These are phyloP conservation scores for Thaleichthys pacificus DNA, from an alignment of 2,797 vertebrate species.

Conservation along the genomic window DNA sequence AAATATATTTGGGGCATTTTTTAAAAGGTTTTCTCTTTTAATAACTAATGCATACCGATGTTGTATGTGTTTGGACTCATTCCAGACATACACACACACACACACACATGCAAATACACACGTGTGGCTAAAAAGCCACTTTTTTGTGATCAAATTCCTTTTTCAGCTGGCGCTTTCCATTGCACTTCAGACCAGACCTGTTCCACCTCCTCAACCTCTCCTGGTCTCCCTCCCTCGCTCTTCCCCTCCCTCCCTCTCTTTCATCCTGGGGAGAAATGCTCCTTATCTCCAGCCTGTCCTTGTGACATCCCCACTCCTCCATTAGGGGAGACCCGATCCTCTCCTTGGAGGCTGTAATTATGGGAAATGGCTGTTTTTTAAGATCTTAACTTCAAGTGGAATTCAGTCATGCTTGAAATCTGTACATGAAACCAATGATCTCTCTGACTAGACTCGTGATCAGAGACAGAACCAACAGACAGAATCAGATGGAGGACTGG, in stretches of 20 bases:
- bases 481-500: background rate
- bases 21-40: no score
- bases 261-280: conserved; percentile 34
- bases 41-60: no score
- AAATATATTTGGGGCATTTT: no score
- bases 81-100: no score
- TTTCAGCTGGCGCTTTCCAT: no score
- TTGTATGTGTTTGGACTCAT: no score
- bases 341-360: conserved; percentile 50
- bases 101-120: no score
- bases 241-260: conserved; percentile 14
- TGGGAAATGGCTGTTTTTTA: conserved; percentile 42
- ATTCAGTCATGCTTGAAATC: conserved; percentile 50
- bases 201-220: background rate
- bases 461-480: background rate
- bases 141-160: no score
- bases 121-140: no score
- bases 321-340: conserved; percentile 53
- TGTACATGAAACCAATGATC: conserved; percentile 40
- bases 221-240: background rate
- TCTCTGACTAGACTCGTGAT: conserved; percentile 7
- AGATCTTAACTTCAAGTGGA: conserved; percentile 51
- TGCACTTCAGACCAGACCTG: background rate
- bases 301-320: conserved; percentile 25
- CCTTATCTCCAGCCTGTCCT: conserved; percentile 37